These are phyloP conservation scores for Terrapene triunguis DNA, from an alignment of 2,113 vertebrate genomes.

Conservation along the genomic window DNA sequence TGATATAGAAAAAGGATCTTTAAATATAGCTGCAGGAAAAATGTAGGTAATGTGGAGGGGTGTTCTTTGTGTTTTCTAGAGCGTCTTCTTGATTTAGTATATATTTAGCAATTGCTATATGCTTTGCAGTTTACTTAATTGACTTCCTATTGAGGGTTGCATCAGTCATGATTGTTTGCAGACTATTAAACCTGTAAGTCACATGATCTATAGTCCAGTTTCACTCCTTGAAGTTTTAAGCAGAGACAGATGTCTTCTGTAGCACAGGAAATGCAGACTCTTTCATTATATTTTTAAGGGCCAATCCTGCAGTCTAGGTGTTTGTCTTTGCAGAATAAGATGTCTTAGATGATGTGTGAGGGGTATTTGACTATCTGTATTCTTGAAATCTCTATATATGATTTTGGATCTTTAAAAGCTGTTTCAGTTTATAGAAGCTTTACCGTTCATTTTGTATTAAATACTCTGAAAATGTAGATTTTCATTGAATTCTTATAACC, in stretches of 20 bases:
- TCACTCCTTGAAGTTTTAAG: not conserved
- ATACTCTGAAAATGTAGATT: not conserved
- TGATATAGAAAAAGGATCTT: not conserved
- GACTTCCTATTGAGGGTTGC: constrained; percentile 13
- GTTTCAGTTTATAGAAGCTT: not conserved
- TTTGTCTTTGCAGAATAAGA: not conserved
- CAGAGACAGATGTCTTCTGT: not conserved
- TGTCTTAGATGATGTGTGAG: not conserved
- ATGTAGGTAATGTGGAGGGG: not conserved
- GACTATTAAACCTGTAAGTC: constrained; percentile 27
- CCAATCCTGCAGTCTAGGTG: not conserved
- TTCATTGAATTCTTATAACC: not conserved
- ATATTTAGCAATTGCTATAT: not conserved
- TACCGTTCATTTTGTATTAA: not conserved
- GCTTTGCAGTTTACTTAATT: constrained; percentile 11
- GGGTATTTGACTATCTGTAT: not conserved
- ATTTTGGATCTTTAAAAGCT: not conserved
- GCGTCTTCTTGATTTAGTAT: not conserved
- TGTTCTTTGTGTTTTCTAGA: not conserved
- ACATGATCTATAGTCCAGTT: not conserved
- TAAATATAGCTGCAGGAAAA: not conserved
- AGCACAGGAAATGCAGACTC: not conserved
- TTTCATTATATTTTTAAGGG: not conserved
- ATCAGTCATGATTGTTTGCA: not conserved
- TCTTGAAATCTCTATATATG: not conserved